Base-by-base conservation (phyloP, 1,140 invertebrate genomes). In the Pseudomyrmex pallidus region DNA sequence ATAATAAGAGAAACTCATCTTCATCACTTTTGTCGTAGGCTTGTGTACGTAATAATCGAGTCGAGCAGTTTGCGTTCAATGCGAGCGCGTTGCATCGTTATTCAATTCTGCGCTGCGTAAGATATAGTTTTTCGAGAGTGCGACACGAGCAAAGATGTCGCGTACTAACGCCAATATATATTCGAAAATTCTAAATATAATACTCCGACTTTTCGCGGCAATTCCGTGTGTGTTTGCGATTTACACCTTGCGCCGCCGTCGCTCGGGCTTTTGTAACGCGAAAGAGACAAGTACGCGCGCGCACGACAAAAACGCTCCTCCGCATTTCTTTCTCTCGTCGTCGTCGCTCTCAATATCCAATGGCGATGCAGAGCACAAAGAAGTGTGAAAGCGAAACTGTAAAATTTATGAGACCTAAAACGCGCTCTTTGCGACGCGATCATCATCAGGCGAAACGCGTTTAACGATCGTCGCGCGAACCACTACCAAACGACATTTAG, bases 341-440 rank as follows among this genome's bases (percentile, higher is more conserved):
- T 10, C 2, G 35, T 9, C n/a, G 59, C 20, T 22, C 35, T 54
- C 61, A 48, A 80, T 78, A 35, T 74, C 57, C 74, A 74, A 57
- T 67, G 70, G 66, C 63, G 74, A 70, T 15, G 52, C 35, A 50
- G 22, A 87, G 25, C 17, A 85, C 48, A 83, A 89, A 85, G 83
- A 82, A 77, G 61, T 76, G 84, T 59, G 74, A 85, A 66, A 82
- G 57, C 72, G 83, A 22, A 22, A 74, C 82, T 85, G 70, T 88
- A 83, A 90, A 89, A 91, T 90, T 90, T 89, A 91, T 84, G 90
- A 87, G 85, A 44, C 67, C 87, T 87, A 89, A 87, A 89, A 87
- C 74, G 76, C 35, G 67, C 17, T 25, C 59, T 17, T 9, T 44
- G 52, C 64, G 62, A 61, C n/a, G 56, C 54, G n/a, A 35, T 74